Conservation (phyloP, 2,113 vertebrate genomes). For the Prinia subflava region DNA sequence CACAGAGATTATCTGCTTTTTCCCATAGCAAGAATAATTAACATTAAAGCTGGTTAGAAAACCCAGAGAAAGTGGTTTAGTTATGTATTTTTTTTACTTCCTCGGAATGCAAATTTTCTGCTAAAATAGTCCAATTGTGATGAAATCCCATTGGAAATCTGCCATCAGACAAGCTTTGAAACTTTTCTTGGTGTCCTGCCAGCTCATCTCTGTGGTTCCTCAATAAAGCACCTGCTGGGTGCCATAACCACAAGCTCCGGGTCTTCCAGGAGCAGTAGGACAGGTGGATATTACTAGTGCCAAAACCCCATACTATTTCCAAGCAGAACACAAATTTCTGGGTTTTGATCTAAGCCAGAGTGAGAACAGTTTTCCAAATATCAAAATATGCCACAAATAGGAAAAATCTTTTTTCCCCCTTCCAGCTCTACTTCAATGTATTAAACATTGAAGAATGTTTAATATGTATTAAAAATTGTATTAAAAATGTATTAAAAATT, state of each 20-base stretch:
- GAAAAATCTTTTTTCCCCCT: accelerated
- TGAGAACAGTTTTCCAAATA: neutral
- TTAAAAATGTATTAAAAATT: no score
- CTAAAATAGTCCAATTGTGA: neutral
- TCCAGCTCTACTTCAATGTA: neutral
- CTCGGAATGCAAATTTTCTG: neutral
- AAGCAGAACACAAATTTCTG: neutral
- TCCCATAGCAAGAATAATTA: neutral
- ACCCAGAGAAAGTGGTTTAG: neutral
- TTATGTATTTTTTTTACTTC: neutral
- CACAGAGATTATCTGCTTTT: neutral
- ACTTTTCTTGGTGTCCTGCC: constrained; percentile 28
- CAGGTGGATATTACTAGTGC: neutral
- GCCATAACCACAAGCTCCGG: accelerated
- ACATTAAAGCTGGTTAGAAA: neutral
- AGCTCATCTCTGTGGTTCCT: neutral
- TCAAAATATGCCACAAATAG: neutral
- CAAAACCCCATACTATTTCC: neutral
- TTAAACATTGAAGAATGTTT: no score
- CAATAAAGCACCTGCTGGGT: constrained; percentile 30
- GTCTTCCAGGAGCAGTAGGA: neutral
- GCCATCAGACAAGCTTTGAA: constrained; percentile 24
- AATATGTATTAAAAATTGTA: no score
- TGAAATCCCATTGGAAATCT: constrained; percentile 20
- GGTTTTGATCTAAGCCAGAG: neutral